Percentiles rank a stretch among this genome's conserved stretches.
phyloP scores from a whole-genome alignment of 2,797 vertebrate species.

The Harpagifer antarcticus region DNA sequence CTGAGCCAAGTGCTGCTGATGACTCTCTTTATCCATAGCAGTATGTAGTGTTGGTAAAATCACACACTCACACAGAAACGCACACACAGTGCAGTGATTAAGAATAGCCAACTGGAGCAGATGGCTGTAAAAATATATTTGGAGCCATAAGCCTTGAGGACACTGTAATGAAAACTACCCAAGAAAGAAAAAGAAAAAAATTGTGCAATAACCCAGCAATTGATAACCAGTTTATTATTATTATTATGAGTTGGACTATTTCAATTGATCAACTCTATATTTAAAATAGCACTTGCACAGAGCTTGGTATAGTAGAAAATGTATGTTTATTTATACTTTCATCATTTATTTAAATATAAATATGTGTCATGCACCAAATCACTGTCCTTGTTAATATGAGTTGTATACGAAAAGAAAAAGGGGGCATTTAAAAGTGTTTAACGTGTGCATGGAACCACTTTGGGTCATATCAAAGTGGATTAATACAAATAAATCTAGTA shows the following conservation, averaged over 20 bases:
- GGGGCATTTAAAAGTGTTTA: no score
- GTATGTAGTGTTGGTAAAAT: slow-evolving; percentile 72
- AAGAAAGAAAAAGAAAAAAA: slow-evolving; percentile 60
- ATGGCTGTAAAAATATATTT: slow-evolving; percentile 85
- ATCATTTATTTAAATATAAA: slow-evolving; percentile 11
- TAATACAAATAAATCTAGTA: no score
- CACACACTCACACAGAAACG: slow-evolving; percentile 52
- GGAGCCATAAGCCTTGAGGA: slow-evolving; percentile 81
- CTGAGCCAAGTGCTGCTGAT: slow-evolving; percentile 78
- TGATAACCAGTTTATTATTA: slow-evolving; percentile 56
- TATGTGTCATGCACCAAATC: neutral
- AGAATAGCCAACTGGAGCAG: slow-evolving; percentile 84
- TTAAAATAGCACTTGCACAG: slow-evolving; percentile 16
- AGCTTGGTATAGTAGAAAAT: neutral
- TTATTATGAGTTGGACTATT: slow-evolving; percentile 50
- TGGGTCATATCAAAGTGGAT: no score
- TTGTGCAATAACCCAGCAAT: slow-evolving; percentile 49
- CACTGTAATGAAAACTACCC: slow-evolving; percentile 81
- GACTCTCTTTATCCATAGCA: slow-evolving; percentile 79
- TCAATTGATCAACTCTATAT: slow-evolving; percentile 23
- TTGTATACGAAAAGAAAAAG: no score
- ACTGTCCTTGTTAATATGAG: no score
- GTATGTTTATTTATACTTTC: slow-evolving; percentile 9
- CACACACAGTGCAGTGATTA: slow-evolving; percentile 74
- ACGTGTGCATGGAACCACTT: no score